Base-by-base conservation (phyloP, 2,888 invertebrate genomes). In the Anthrax anthrax region DNA sequence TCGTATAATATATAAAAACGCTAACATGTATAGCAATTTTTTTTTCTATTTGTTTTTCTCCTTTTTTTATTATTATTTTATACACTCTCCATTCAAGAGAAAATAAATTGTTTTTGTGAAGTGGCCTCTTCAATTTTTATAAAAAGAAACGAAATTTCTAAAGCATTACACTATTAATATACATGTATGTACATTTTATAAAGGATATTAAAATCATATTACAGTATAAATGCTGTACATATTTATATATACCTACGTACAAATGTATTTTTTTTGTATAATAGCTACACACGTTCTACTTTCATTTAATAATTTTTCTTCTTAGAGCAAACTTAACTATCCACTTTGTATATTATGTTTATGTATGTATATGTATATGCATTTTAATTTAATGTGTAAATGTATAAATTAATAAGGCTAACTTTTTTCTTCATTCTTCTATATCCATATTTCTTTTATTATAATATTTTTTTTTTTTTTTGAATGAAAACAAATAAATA, bases 71-170 rank as follows among this genome's bases (percentile, higher is more conserved):
- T 6, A 23, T 6, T 32, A 12, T 32, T 32, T 12, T 12, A 32
- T 32, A 4, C 29, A 32, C 29, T 12, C 12, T 32, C 37, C 37
- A 46, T 46, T 46, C 37, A 46, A 46, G 37, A 19, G 43, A 45
- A 46, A 47, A 47, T 45, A 49, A 50, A 50, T 50, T 50, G 50
- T 50, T 47, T 50, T 47, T 44, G 47, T 43, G 42, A 44, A 45
- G 44, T 43, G 39, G 44, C 45, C 39, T 29, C 44, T 47, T 39
- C 39, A 42, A 44, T 47, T 42, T 44, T 42, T 32, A 43, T 44
- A 49, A 49, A 49, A 47, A 44, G 39, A 27, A 40, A 37, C 39
- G 39, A 34, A 39, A n/a, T 39, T 18, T 16, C 39, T 41, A 41
- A 36, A 36, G 42, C 29, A 36, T 34, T 46, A 29, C 40, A 41